These are phyloP conservation scores for Ennomos fuscantarius DNA, from an alignment of 2,888 invertebrate species.

Conservation along the genomic window DNA sequence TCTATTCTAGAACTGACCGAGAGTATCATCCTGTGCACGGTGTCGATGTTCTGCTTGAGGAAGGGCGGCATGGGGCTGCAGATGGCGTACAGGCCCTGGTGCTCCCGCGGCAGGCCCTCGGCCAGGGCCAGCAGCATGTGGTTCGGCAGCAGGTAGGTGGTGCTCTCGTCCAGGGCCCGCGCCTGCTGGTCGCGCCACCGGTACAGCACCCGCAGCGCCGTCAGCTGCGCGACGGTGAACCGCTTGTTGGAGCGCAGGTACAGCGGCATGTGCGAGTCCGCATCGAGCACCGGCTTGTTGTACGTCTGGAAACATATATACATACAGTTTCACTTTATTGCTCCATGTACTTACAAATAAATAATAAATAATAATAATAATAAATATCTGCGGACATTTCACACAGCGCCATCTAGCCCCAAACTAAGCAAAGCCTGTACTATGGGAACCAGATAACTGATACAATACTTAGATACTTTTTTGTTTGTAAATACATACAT, in stretches of 20 bases:
- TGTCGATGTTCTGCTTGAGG: conserved; percentile 64
- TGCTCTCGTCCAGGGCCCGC: conserved; percentile 95
- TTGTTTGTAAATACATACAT: too few species aligned
- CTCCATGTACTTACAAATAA: too few species aligned
- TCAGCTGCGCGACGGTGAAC: conserved; percentile 94
- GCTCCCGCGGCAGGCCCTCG: conserved; percentile 94
- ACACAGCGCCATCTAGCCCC: too few species aligned
- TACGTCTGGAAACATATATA: conserved; percentile 86
- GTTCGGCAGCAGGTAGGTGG: conserved; percentile 96
- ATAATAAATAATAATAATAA: too few species aligned
- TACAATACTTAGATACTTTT: too few species aligned
- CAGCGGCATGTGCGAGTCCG: conserved; percentile 90
- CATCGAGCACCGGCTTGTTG: conserved; percentile 90
- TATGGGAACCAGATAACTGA: too few species aligned
- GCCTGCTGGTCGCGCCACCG: conserved; percentile 95
- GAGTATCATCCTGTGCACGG: conserved; percentile 66
- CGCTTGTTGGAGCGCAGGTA: conserved; percentile 91
- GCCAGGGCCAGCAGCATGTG: conserved; percentile 97
- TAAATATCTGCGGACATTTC: too few species aligned
- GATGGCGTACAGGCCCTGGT: conserved; percentile 96
- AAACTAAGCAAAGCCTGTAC: too few species aligned
- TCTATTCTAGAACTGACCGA: conserved; percentile 51
- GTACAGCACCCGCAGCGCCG: conserved; percentile 92
- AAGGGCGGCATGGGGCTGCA: conserved; percentile 96
- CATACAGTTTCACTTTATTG: too few species aligned